phyloP scores from a whole-genome alignment of 2,888 invertebrate species.

The Eupithecia inturbata region DNA sequence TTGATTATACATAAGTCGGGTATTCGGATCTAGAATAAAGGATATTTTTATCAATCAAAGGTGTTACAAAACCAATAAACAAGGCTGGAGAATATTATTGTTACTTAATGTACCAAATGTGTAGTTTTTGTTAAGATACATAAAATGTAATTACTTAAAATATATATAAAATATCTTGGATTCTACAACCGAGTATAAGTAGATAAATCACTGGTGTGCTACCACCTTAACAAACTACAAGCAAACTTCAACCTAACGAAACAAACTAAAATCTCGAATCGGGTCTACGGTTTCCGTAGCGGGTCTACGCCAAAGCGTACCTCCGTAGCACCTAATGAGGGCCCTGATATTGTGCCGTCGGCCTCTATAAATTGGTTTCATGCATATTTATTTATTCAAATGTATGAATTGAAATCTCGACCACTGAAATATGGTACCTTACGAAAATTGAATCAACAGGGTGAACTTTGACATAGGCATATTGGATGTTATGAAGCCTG shows the following conservation, averaged over 20 bases:
- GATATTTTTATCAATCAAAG: not conserved
- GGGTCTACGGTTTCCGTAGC: slow-evolving; percentile 48
- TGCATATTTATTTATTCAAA: slow-evolving; percentile 85
- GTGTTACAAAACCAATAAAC: not conserved
- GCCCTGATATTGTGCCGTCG: slow-evolving; percentile 73
- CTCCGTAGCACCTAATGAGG: slow-evolving; percentile 74
- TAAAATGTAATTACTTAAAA: too few species aligned
- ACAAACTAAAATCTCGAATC: slow-evolving; percentile 60
- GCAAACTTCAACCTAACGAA: slow-evolving; percentile 32
- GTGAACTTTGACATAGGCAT: slow-evolving; percentile 68
- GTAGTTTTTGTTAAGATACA: too few species aligned
- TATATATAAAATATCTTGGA: not conserved
- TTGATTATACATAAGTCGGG: too few species aligned
- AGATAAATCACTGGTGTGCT: not conserved
- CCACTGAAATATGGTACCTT: slow-evolving; percentile 79
- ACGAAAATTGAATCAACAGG: slow-evolving; percentile 78
- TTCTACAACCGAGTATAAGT: not conserved
- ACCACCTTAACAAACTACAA: slow-evolving; percentile 2
- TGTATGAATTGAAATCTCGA: slow-evolving; percentile 83
- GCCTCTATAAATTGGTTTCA: slow-evolving; percentile 83
- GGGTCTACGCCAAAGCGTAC: slow-evolving; percentile 55
- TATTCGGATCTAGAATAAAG: too few species aligned
- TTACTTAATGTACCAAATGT: too few species aligned
- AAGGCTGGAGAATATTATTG: not conserved
- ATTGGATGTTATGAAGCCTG: slow-evolving; percentile 51